Evolutionary conservation across 2,888 invertebrate genomes (phyloP), one percentile per base, ranked within the genome.

Genomic region (Meteorus cinctellus): DNA sequence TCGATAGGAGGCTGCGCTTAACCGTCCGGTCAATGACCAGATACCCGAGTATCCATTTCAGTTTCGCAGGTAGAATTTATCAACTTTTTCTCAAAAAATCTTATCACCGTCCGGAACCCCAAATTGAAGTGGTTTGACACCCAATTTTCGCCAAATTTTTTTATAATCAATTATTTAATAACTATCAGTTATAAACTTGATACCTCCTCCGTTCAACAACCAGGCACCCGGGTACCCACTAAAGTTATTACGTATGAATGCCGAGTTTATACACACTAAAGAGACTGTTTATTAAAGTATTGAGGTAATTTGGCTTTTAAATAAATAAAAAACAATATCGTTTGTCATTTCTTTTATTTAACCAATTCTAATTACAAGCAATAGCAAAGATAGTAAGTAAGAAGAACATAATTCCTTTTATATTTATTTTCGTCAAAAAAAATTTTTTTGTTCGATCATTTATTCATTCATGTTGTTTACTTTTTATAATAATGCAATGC

Each of bases 101-200:
- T n/a, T n/a, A n/a, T n/a, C n/a, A n/a, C n/a, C n/a, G n/a, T n/a
- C n/a, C n/a, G n/a, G n/a, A n/a, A n/a, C n/a, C n/a, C n/a, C n/a
- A n/a, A n/a, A n/a, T n/a, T n/a, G n/a, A n/a, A 34, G 34, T 34
- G 6, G 34, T 34, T 34, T 34, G 34, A 34, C 3, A 34, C 34
- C 34, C 34, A 68, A 29, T 73, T 77, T 77, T 74, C 48, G 67
- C 66, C 16, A 71, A 74, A 41, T 31, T 71, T 71, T 74, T 75
- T 75, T 67, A 31, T 60, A 60, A 75, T 75, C 68, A 74, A 71
- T 77, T 27, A 77, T 75, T 77, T 19, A 67, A 75, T 55, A 65
- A 72, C 8, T 69, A 78, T 78, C 69, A 73, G 69, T 48, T 69
- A 62, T 76, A 78, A 72, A 72, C 65, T 75, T 48, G 51, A 75